Percentiles rank a stretch among this genome's conserved stretches.
These are phyloP conservation scores for Nymphalis io DNA, from an alignment of 1,140 invertebrate species.

Conservation along the genomic window DNA sequence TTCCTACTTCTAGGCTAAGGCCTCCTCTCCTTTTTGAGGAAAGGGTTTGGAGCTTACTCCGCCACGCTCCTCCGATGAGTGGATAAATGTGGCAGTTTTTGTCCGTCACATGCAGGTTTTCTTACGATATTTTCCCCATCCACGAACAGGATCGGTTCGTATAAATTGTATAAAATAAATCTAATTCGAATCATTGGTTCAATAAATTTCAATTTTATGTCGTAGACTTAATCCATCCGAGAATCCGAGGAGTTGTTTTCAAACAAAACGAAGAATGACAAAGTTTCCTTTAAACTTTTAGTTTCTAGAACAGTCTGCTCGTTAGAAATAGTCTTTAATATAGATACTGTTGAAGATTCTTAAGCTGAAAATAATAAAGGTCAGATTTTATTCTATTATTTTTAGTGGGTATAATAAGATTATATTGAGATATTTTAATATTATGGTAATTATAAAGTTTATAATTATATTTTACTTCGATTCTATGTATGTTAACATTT, in stretches of 20 bases:
- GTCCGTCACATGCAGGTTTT: no score
- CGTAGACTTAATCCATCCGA: slow-evolving; percentile 16
- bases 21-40: no score
- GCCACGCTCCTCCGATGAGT: no score
- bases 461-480: no score
- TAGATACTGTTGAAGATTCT: not conserved
- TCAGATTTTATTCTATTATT: not conserved
- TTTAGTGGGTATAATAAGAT: not conserved
- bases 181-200: slow-evolving; percentile 3
- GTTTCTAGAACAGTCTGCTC: not conserved
- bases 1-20: no score
- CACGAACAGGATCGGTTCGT: no score
- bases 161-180: not conserved
- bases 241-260: slow-evolving; percentile 10
- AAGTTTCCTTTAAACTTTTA: not conserved
- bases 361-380: slow-evolving; percentile 2
- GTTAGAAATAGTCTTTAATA: not conserved
- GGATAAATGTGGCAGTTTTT: no score
- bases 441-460: no score
- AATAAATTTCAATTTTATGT: slow-evolving; percentile 18
- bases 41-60: no score
- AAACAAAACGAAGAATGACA: slow-evolving; percentile 15
- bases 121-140: no score
- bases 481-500: no score
- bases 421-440: not conserved